Evolutionary conservation across 2,113 vertebrate genomes (phyloP).

Genomic region (Bucco capensis): DNA sequence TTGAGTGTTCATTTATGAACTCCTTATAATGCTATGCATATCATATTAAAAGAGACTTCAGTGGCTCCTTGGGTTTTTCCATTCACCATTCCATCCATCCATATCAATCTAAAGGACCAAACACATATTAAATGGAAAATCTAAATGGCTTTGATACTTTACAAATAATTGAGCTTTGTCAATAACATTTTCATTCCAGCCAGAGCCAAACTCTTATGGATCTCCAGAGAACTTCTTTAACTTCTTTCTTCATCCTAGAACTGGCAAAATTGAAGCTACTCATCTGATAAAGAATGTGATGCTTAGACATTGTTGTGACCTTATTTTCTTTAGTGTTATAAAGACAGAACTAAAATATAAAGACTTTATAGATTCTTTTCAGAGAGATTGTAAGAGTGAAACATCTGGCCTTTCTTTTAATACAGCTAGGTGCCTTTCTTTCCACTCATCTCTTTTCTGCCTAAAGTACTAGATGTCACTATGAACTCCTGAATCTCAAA

Average conservation of each 20-base stretch:
- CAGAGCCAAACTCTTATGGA: background rate
- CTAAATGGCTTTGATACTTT: background rate
- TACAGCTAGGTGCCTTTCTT: background rate
- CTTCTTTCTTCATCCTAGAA: constrained; percentile 16
- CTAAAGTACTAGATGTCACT: background rate
- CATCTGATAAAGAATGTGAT: background rate
- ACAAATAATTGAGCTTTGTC: constrained; percentile 1
- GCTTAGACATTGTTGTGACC: background rate
- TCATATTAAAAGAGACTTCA: background rate
- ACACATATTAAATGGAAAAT: background rate
- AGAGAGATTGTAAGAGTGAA: background rate
- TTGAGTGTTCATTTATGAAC: background rate
- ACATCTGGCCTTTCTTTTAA: background rate
- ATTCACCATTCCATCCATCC: background rate
- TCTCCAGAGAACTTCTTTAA: constrained; percentile 23
- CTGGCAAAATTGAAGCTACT: constrained; percentile 57
- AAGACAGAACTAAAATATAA: background rate
- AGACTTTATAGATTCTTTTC: background rate
- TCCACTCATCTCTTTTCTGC: background rate
- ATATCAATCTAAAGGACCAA: background rate
- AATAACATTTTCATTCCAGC: constrained; percentile 23
- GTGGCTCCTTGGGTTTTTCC: background rate
- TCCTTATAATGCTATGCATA: background rate
- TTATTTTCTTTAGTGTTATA: constrained; percentile 4
- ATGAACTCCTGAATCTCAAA: background rate